phyloP scores from a whole-genome alignment of 2,888 invertebrate species.

The Argyra leucocephala region DNA sequence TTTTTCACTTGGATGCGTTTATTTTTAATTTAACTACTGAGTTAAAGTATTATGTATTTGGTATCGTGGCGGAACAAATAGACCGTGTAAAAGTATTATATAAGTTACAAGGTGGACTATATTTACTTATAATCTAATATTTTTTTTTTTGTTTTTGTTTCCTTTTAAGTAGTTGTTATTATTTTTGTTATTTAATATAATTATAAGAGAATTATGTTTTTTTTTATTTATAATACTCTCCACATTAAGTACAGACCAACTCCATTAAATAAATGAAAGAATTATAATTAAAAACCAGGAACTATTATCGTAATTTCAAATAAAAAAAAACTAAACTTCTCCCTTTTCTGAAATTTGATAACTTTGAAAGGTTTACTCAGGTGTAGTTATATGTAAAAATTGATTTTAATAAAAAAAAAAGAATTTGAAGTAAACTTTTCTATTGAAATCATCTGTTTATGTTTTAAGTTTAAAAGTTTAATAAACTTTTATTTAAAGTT shows the following conservation, averaged over 20 bases:
- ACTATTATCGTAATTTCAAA: background rate
- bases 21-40: background rate
- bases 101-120: background rate
- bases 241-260: background rate
- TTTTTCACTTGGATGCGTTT: background rate
- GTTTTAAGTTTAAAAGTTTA: too few relatives aligned
- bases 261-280: background rate
- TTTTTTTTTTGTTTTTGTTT: background rate
- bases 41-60: too few relatives aligned
- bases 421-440: too few relatives aligned
- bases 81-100: background rate
- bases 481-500: too few relatives aligned
- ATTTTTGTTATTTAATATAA: too few relatives aligned
- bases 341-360: slow-evolving; percentile 6
- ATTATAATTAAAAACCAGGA: slow-evolving; percentile 2
- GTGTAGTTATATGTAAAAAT: too few relatives aligned
- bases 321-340: background rate
- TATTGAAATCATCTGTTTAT: too few relatives aligned
- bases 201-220: too few relatives aligned
- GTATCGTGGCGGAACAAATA: background rate
- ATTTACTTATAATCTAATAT: background rate
- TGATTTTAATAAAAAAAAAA: too few relatives aligned
- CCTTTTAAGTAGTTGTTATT: too few relatives aligned
- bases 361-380: background rate
- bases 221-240: too few relatives aligned